A percentile compares a stretch with the other conserved stretches of the same genome.
Conservation (phyloP, 2,888 invertebrate species). For the Thereva nobilitata region DNA sequence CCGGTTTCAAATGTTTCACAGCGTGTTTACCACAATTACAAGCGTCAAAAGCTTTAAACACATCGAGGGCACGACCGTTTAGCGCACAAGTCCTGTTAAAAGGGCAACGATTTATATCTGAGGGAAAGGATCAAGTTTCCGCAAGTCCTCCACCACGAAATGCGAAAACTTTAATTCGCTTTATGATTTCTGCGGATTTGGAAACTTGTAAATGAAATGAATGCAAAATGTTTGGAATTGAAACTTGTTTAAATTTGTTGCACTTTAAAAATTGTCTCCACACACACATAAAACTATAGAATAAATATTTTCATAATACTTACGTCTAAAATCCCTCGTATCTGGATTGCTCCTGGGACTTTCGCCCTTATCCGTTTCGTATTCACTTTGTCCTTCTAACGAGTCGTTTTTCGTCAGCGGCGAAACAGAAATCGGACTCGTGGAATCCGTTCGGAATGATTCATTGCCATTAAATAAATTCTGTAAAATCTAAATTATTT, state of each 20-base stretch:
- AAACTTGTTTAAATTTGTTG: background rate
- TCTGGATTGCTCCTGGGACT: constrained; percentile 59
- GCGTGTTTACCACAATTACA: too few species aligned
- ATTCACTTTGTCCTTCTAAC: constrained; percentile 64
- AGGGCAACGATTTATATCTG: too few species aligned
- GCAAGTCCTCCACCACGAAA: too few species aligned
- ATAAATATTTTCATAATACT: constrained; percentile 52
- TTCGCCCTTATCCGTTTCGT: constrained; percentile 62
- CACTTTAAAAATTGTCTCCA: background rate
- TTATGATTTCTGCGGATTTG: too few species aligned
- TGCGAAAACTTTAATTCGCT: too few species aligned
- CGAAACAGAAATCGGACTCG: constrained; percentile 65
- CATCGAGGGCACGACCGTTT: too few species aligned
- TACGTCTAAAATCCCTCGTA: constrained; percentile 64
- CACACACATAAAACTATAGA: background rate
- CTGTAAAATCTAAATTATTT: constrained; percentile 42
- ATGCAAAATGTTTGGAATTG: background rate
- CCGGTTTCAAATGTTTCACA: too few species aligned
- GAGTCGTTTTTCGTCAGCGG: constrained; percentile 62
- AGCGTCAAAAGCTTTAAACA: too few species aligned
- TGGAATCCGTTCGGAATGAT: constrained; percentile 63
- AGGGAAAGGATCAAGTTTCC: too few species aligned
- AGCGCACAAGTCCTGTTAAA: too few species aligned
- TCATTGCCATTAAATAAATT: constrained; percentile 58
- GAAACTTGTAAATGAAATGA: too few species aligned